Conservation (phyloP, 2,888 invertebrate genomes). For the Leptopterna dolabrata region DNA sequence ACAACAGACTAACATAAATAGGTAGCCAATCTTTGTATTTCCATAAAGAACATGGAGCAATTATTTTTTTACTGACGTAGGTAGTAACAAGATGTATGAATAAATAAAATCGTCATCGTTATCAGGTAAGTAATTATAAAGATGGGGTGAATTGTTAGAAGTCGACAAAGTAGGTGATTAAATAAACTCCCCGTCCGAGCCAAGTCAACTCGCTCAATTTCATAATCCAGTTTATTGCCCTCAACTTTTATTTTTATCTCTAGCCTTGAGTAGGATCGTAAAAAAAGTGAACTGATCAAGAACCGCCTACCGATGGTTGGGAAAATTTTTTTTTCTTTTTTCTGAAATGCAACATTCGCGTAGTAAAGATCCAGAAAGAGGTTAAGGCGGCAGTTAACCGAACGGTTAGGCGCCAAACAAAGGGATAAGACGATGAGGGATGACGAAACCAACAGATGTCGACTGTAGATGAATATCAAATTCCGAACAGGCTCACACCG, state of each 20-base stretch:
- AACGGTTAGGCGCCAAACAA: background rate
- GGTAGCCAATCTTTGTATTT: too few species aligned
- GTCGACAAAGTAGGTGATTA: background rate
- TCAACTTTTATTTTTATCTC: conserved; percentile 5
- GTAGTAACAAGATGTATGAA: too few species aligned
- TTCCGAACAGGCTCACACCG: too few species aligned
- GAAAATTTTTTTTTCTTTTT: background rate
- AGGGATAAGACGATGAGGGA: background rate
- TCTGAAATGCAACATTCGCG: background rate
- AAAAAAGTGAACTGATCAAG: background rate
- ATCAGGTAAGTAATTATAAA: background rate
- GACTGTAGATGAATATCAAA: too few species aligned
- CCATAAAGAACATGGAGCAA: too few species aligned
- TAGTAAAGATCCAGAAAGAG: background rate
- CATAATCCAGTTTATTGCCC: background rate
- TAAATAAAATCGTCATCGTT: too few species aligned
- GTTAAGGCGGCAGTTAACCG: background rate
- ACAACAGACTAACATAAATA: too few species aligned
- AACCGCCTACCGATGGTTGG: background rate
- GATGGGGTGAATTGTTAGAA: background rate
- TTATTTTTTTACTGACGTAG: too few species aligned
- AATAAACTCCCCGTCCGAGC: background rate
- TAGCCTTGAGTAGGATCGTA: conserved; percentile 13
- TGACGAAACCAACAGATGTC: background rate
- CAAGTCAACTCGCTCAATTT: background rate